These are phyloP conservation scores for Sarcophaga bullata DNA, from an alignment of 1,140 invertebrate genomes.

Conservation along the genomic window DNA sequence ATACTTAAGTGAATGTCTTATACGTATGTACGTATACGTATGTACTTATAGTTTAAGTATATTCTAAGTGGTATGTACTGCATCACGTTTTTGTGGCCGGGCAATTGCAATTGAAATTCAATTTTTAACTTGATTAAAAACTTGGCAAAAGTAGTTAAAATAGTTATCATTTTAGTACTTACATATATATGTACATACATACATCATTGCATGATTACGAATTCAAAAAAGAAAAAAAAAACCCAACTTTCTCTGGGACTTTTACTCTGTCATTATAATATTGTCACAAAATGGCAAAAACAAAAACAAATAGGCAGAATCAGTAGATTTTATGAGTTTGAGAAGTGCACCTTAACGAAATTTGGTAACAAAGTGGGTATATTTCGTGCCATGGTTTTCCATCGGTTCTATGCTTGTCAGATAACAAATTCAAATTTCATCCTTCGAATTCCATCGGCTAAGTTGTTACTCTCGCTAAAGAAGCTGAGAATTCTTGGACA, in stretches of 20 bases:
- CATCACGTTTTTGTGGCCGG: slow-evolving; percentile 5
- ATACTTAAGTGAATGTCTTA: background rate
- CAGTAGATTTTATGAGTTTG: too few relatives aligned
- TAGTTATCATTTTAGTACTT: background rate
- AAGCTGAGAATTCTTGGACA: too few relatives aligned
- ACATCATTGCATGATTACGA: background rate
- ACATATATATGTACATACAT: background rate
- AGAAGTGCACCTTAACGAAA: too few relatives aligned
- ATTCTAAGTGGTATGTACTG: background rate
- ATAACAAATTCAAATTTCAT: too few relatives aligned
- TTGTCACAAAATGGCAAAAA: too few relatives aligned
- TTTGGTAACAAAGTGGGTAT: too few relatives aligned
- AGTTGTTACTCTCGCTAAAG: too few relatives aligned
- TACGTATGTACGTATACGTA: too few relatives aligned
- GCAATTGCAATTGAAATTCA: background rate
- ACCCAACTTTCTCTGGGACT: background rate
- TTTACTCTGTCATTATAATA: background rate
- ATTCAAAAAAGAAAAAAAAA: background rate
- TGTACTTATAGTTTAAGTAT: background rate
- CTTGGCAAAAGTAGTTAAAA: background rate
- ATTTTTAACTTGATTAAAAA: slow-evolving; percentile 4
- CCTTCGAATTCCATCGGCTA: too few relatives aligned
- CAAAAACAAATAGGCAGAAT: too few relatives aligned
- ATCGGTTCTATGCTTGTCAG: too few relatives aligned
- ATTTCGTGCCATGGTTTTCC: too few relatives aligned